Percentiles rank a stretch among this genome's conserved stretches.
Conservation (phyloP, 2,888 invertebrate species). For the Cremastinae sp. region DNA sequence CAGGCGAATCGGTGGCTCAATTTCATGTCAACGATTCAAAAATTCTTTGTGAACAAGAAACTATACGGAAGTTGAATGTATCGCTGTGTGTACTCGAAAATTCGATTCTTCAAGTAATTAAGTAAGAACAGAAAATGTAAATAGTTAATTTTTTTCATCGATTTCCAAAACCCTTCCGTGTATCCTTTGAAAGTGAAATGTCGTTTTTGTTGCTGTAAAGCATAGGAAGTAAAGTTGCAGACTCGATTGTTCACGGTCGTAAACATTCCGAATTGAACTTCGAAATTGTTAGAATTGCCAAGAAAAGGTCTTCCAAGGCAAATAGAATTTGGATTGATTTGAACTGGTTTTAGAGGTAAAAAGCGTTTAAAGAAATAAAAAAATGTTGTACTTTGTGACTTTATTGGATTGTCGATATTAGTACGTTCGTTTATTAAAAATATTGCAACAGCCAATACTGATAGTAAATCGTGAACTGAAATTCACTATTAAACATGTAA, state of each 20-base stretch:
- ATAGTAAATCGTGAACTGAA: conserved; percentile 37
- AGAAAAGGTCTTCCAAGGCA: conserved; percentile 60
- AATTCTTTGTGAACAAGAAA: conserved; percentile 25
- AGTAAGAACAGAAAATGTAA: conserved; percentile 11
- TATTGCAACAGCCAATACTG: conserved; percentile 28
- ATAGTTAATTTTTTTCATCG: conserved; percentile 33
- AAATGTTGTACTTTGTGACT: conserved; percentile 26
- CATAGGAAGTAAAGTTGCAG: conserved; percentile 33
- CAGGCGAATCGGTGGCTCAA: neutral
- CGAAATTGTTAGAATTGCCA: conserved; percentile 32
- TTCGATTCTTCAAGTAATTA: conserved; percentile 31
- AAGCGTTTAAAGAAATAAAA: neutral
- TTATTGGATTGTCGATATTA: conserved; percentile 37
- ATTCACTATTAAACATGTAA: conserved; percentile 52
- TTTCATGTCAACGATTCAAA: conserved; percentile 12
- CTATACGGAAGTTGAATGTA: conserved; percentile 19
- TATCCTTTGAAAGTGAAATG: neutral
- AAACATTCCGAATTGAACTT: conserved; percentile 51
- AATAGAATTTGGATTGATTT: conserved; percentile 14
- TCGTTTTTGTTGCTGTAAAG: conserved; percentile 21
- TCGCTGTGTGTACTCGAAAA: conserved; percentile 35
- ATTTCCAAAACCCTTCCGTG: conserved; percentile 23
- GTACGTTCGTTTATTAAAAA: conserved; percentile 24
- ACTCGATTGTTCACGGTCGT: conserved; percentile 23
- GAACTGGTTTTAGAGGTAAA: neutral